These are phyloP conservation scores for Drosophila acutilabella DNA, from an alignment of 2,888 invertebrate species.

Conservation along the genomic window DNA sequence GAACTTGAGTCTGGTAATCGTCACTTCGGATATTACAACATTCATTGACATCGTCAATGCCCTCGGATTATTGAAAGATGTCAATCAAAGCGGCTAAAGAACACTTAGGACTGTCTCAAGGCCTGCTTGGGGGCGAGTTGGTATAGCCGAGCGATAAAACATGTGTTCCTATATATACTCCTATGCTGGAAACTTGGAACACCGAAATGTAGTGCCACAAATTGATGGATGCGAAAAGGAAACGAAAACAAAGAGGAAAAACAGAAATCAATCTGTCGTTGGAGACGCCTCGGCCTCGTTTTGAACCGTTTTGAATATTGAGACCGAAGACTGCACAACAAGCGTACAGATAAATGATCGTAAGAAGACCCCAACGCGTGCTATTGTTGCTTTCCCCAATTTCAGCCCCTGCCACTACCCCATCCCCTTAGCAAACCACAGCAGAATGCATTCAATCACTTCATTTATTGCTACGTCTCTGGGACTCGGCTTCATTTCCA, in stretches of 20 bases:
- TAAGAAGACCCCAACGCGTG: slow-evolving; percentile 64
- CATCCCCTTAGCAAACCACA: slow-evolving; percentile 16
- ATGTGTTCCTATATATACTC: slow-evolving; percentile 32
- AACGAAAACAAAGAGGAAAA: slow-evolving; percentile 27
- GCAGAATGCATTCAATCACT: slow-evolving; percentile 75
- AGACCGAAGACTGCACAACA: slow-evolving; percentile 9
- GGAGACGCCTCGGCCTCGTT: slow-evolving; percentile 14
- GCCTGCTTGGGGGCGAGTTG: slow-evolving; percentile 8
- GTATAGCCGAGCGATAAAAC: slow-evolving; percentile 32
- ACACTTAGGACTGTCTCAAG: slow-evolving; percentile 29
- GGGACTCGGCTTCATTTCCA: slow-evolving; percentile 31
- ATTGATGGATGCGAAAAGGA: slow-evolving; percentile 63
- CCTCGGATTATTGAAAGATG: slow-evolving; percentile 43
- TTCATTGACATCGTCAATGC: slow-evolving; percentile 44
- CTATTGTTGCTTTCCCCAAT: slow-evolving; percentile 61
- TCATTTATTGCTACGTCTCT: slow-evolving; percentile 64
- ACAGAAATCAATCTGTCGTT: slow-evolving; percentile 60
- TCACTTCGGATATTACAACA: slow-evolving; percentile 39
- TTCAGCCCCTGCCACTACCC: slow-evolving; percentile 6
- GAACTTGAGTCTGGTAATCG: slow-evolving; percentile 1
- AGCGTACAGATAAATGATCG: slow-evolving; percentile 36
- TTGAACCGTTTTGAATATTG: slow-evolving; percentile 11
- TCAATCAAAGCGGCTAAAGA: slow-evolving; percentile 62
- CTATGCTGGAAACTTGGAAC: slow-evolving; percentile 12
- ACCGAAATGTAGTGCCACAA: slow-evolving; percentile 38